These are phyloP conservation scores for Tyto alba DNA, from an alignment of 2,113 vertebrate species.

Conservation along the genomic window DNA sequence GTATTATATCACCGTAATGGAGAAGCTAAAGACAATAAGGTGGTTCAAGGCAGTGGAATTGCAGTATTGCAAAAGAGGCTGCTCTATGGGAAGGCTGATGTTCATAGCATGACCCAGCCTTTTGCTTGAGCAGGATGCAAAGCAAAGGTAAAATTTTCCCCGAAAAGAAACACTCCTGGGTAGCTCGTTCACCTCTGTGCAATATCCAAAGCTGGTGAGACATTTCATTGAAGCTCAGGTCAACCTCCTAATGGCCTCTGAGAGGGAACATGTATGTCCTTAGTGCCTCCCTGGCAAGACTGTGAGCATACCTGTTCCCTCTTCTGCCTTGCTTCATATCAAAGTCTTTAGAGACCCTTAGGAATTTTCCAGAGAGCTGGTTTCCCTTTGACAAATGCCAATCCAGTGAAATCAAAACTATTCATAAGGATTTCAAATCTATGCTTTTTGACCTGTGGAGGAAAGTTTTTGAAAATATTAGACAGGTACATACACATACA, in stretches of 20 bases:
- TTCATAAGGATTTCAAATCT: background rate
- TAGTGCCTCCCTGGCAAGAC: background rate
- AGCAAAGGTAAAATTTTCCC: background rate
- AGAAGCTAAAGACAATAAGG: background rate
- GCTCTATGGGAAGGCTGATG: background rate
- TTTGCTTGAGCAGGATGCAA: background rate
- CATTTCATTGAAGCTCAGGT: background rate
- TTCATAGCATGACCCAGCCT: fast-evolving
- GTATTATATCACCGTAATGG: background rate
- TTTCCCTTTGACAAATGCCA: background rate
- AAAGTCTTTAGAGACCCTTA: background rate
- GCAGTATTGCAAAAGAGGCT: background rate
- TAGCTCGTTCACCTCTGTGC: background rate
- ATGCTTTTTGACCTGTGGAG: background rate
- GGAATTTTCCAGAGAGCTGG: background rate
- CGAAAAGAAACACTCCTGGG: background rate
- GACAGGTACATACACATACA: background rate
- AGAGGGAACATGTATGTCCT: background rate
- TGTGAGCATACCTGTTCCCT: background rate
- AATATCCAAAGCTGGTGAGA: background rate
- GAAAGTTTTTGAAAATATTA: background rate
- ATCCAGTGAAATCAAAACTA: background rate
- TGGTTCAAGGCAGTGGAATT: background rate
- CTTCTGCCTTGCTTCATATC: background rate
- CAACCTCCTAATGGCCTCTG: background rate